phyloP scores from a whole-genome alignment of 1,140 invertebrate genomes.

The Ruditapes philippinarum region DNA sequence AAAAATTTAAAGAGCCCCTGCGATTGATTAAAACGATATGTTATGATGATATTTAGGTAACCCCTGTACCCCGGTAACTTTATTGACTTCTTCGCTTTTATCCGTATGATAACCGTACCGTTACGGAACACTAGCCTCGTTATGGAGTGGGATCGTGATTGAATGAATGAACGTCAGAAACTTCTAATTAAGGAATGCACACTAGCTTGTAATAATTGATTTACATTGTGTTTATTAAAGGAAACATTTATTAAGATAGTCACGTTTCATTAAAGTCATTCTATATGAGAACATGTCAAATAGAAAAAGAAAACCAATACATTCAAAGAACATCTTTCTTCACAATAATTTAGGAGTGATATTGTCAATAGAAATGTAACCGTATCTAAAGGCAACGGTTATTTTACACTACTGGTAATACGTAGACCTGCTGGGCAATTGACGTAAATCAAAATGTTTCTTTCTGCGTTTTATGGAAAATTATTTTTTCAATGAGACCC shows the following conservation, averaged over 20 bases:
- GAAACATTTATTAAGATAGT: background rate
- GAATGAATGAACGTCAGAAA: background rate
- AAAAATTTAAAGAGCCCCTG: too few relatives aligned
- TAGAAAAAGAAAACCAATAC: background rate
- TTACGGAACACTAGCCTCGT: background rate
- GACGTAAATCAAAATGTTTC: too few relatives aligned
- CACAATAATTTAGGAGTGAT: background rate
- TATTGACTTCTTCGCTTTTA: background rate
- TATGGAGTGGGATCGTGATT: background rate
- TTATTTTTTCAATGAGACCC: too few relatives aligned
- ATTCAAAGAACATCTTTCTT: too few relatives aligned
- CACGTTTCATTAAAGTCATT: background rate
- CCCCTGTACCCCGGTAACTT: too few relatives aligned
- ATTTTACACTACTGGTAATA: too few relatives aligned
- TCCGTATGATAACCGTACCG: background rate
- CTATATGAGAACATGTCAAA: background rate
- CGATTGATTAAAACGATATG: too few relatives aligned
- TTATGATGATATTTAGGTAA: too few relatives aligned
- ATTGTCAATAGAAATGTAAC: background rate
- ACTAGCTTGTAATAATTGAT: constrained; percentile 1
- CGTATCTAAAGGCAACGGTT: too few relatives aligned
- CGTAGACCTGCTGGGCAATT: background rate
- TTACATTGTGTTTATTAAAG: background rate
- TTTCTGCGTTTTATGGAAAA: too few relatives aligned
- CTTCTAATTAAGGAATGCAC: constrained; percentile 20